Percentiles rank a stretch among this genome's conserved stretches.
Evolutionary conservation across 2,888 invertebrate species (phyloP).

Genomic region (Nineta flava): DNA sequence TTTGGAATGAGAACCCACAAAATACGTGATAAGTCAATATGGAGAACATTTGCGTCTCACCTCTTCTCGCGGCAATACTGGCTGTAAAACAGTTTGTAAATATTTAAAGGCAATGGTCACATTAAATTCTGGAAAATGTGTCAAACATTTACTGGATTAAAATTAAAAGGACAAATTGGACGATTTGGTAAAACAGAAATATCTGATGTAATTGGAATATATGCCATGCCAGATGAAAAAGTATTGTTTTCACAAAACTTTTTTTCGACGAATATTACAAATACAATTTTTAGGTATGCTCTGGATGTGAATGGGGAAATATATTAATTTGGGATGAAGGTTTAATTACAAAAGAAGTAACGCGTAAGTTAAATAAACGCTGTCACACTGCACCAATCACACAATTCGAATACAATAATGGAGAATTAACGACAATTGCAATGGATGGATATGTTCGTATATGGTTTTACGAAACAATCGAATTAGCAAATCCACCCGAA

Average conservation of each 20-base stretch:
- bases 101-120: conserved; percentile 44
- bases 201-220: conserved; percentile 71
- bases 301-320: conserved; percentile 84
- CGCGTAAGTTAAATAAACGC: conserved; percentile 47
- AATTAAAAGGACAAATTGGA: conserved; percentile 75
- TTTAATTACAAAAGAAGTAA: conserved; percentile 70
- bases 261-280: not conserved
- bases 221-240: conserved; percentile 79
- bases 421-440: conserved; percentile 30
- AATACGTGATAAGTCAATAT: too few relatives aligned
- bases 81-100: too few relatives aligned
- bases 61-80: too few relatives aligned
- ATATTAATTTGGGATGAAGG: conserved; percentile 84
- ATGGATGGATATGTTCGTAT: conserved; percentile 64
- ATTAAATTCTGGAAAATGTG: conserved; percentile 92
- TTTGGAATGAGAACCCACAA: too few relatives aligned
- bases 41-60: too few relatives aligned
- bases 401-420: conserved; percentile 33
- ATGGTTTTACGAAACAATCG: conserved; percentile 89
- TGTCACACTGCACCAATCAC: conserved; percentile 64
- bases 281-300: conserved; percentile 43
- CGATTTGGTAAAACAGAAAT: conserved; percentile 86
- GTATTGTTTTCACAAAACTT: conserved; percentile 24
- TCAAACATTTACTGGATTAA: conserved; percentile 77
- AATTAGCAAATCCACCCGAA: conserved; percentile 69